These are phyloP conservation scores for Latrodectus hesperus DNA, from an alignment of 2,888 invertebrate genomes.

Conservation along the genomic window DNA sequence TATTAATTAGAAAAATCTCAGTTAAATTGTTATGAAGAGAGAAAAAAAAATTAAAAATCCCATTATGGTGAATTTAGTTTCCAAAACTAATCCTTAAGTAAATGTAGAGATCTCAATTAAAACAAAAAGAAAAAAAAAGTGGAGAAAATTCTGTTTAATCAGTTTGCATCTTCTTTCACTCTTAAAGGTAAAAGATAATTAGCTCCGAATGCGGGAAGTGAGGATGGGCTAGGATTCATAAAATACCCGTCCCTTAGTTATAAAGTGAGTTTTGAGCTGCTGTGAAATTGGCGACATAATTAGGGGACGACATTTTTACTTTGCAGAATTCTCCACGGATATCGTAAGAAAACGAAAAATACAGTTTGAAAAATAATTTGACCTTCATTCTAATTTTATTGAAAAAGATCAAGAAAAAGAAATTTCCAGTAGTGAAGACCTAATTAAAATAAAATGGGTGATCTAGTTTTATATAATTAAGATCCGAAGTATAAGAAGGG, in stretches of 20 bases:
- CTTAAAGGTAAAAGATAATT: constrained; percentile 59
- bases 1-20: constrained; percentile 56
- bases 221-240: constrained; percentile 42
- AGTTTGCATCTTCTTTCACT: constrained; percentile 61
- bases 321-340: constrained; percentile 6
- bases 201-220: constrained; percentile 51
- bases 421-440: constrained; percentile 16
- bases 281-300: constrained; percentile 62
- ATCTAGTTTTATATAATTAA: constrained; percentile 56
- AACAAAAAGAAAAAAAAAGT: constrained; percentile 39
- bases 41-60: constrained; percentile 58
- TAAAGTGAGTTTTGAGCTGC: constrained; percentile 42
- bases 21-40: constrained; percentile 42
- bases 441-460: constrained; percentile 58
- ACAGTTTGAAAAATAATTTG: constrained; percentile 41
- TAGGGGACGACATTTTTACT: constrained; percentile 40
- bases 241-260: constrained; percentile 20
- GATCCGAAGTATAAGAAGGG: constrained; percentile 20
- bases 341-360: constrained; percentile 19
- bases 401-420: constrained; percentile 15
- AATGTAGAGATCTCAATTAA: constrained; percentile 62
- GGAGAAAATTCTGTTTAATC: constrained; percentile 50
- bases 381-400: constrained; percentile 31
- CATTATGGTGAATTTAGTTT: constrained; percentile 59
- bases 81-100: constrained; percentile 61